These are phyloP conservation scores for Sus cebifrons DNA, from an alignment of 2,797 vertebrate genomes.

Conservation along the genomic window DNA sequence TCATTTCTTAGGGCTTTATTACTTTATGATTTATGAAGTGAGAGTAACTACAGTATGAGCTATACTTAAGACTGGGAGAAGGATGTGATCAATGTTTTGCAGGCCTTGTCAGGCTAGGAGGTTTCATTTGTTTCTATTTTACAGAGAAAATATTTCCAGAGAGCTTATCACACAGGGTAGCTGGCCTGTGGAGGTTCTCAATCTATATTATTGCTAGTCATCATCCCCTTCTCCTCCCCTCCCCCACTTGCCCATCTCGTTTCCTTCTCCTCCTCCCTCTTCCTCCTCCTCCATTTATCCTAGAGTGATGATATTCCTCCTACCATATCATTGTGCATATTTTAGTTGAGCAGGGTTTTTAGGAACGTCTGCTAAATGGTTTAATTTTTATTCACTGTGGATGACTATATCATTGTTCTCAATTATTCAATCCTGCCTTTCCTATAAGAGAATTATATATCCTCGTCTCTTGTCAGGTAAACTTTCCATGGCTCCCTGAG, in stretches of 20 bases:
- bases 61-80: slow-evolving; percentile 56
- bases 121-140: slow-evolving; percentile 18
- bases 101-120: not conserved
- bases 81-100: slow-evolving; percentile 56
- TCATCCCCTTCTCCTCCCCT: not conserved
- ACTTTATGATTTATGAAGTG: slow-evolving; percentile 74
- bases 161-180: slow-evolving; percentile 28
- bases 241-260: not conserved
- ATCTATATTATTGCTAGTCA: slow-evolving; percentile 1
- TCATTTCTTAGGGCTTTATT: slow-evolving; percentile 63
- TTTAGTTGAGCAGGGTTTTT: slow-evolving; percentile 46
- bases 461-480: slow-evolving; percentile 38
- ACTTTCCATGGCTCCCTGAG: slow-evolving; percentile 6
- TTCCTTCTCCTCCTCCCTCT: not conserved
- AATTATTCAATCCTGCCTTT: slow-evolving; percentile 40
- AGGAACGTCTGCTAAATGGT: not conserved
- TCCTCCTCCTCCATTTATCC: not conserved
- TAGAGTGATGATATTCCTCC: slow-evolving; percentile 30
- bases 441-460: not conserved
- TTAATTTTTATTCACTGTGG: slow-evolving; percentile 36
- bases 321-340: slow-evolving; percentile 35
- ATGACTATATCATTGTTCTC: slow-evolving; percentile 22
- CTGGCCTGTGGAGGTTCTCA: not conserved
- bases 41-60: slow-evolving; percentile 70
- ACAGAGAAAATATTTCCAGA: slow-evolving; percentile 47